Percentiles rank a stretch among this genome's conserved stretches.
Evolutionary conservation across 2,797 vertebrate species (phyloP).

Genomic region (Triplophysa yarkandensis): DNA sequence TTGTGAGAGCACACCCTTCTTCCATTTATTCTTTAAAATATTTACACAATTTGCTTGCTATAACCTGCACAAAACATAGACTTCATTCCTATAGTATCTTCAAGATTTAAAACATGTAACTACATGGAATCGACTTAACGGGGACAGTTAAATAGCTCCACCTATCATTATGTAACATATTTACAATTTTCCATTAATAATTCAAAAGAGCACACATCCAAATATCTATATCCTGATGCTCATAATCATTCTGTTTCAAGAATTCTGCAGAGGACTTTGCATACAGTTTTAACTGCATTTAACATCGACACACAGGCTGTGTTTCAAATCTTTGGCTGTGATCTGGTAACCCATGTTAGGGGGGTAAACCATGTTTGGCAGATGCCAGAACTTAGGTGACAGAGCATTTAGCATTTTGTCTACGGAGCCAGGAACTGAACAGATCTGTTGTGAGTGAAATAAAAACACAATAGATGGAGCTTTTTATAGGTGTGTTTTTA

Average conservation of each 20-base stretch:
- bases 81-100: background rate
- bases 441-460: too few relatives aligned
- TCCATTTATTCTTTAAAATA: background rate
- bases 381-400: too few relatives aligned
- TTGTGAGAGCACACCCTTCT: too few relatives aligned
- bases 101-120: slow-evolving; percentile 11
- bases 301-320: background rate
- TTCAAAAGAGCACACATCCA: slow-evolving; percentile 13
- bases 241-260: background rate
- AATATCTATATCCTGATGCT: slow-evolving; percentile 18
- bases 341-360: background rate
- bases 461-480: too few relatives aligned
- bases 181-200: slow-evolving; percentile 23
- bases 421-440: too few relatives aligned
- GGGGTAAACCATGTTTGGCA: too few relatives aligned
- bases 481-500: too few relatives aligned
- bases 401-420: too few relatives aligned
- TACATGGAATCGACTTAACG: background rate
- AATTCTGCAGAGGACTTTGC: background rate
- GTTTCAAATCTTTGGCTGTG: background rate
- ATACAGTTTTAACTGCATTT: background rate
- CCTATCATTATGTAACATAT: slow-evolving; percentile 2
- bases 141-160: background rate
- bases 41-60: background rate
- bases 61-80: background rate